Evolutionary conservation across 2,113 vertebrate genomes (phyloP), one percentile per base, ranked within the genome.

Genomic region (Thalassarche chlororhynchos): DNA sequence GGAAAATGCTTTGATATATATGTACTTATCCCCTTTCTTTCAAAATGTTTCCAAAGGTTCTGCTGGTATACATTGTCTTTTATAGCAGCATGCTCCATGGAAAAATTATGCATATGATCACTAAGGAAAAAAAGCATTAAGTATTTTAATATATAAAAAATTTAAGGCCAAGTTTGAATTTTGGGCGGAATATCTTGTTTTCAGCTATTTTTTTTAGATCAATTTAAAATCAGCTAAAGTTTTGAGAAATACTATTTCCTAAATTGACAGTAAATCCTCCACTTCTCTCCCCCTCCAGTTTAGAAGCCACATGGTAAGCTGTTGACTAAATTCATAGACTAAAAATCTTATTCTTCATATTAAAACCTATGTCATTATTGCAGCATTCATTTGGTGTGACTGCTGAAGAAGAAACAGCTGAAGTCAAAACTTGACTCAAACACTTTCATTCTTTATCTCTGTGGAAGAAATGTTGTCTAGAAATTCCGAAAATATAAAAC

Each of bases 251-350:
- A 31, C 1, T 57, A 3, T 31, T 72, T 79, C 32, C 14, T 69
- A 79, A 47, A 57, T 17, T 38, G 49, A 29, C 17, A 60, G 12
- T 12, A 71, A 60, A 85, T 85, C 31, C 10, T 62, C 17, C 52
- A 25, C 7, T 44, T 65, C 14, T 82, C 3, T 4, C 8, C 2
- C 1, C 0, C 5, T 38, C 3, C 18, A 31, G 5, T 21, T 76
- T 24, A 42, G 31, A 4, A 92, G 2, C 3, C 14, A 20, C 0
- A 1, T 74, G 4, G 6, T 65, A 81, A 77, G 10, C 7, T 31
- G 16, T 44, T 88, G 26, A 28, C 24, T 83, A 74, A 68, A 60
- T 36, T 68, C 15, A 52, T 24, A 72, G 11, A 31, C 14, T 60
- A 68, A 79, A 89, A 71, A 9, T 61, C 8, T n/a, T 55, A 10